Base-by-base conservation (phyloP, 1,140 invertebrate genomes). In the Drosophila miranda region DNA sequence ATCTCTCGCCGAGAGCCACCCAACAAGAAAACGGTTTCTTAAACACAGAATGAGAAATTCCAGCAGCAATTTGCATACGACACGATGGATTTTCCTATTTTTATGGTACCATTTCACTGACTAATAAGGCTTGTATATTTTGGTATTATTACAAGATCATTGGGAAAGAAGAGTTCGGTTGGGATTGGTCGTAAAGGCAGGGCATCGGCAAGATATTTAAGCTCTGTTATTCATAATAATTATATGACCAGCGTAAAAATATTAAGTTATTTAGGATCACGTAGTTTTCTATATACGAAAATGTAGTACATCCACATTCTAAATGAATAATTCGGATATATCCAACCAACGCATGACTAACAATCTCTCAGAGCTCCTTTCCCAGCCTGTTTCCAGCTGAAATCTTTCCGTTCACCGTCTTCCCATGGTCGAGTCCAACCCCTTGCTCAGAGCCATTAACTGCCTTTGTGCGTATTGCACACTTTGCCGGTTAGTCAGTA, bases 1-100 rank as follows among this genome's bases (percentile, higher is more conserved):
- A 63, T 51, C 41, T 54, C 34, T 11, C 34, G 11, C 1, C 0
- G 34, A 11, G 30, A 79, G 58, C 81, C 81, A 86, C 81, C 81
- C 81, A 87, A 59, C 55, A 67, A 53, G 81, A 61, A 66, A 83
- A 83, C 62, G 75, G 66, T 62, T 66, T 83, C 62, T 53, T 49
- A 59, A 63, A 62, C 13, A 58, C 45, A 38, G 34, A 16, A 16
- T 16, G 16, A 16, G 16, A 41, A 53, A 57, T 58, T 53, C 56
- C 66, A 54, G 66, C 51, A 75, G 48, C 58, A 67, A 83, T 86
- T 87, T 86, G 58, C 74, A 86, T 81, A 74, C 52, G 70, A 51
- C 66, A 70, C 66, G 46, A 21, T 11, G 5, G 41, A 23, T 44
- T 56, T 68, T 68, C 62, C 68, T 45, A 26, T 13, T 44, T 19